Evolutionary conservation across 1,140 invertebrate species (phyloP), one percentile per base, ranked within the genome.

Genomic region (Protaetia brevitarsis): DNA sequence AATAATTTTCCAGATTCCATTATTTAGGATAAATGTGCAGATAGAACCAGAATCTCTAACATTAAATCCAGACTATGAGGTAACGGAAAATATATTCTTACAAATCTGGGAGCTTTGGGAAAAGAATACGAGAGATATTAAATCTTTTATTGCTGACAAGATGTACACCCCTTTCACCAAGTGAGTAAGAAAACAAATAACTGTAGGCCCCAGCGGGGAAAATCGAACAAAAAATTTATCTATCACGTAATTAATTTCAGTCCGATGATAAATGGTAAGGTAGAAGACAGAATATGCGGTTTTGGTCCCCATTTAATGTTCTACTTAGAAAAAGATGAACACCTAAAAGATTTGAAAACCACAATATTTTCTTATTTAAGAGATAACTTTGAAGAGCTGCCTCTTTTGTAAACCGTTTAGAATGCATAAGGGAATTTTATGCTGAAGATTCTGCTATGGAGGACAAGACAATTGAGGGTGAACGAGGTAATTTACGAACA

Each of bases 201-300:
- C n/a, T n/a, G n/a, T n/a, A n/a, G n/a, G n/a, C n/a, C n/a, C n/a
- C n/a, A n/a, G n/a, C n/a, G n/a, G n/a, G n/a, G n/a, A n/a, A n/a
- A n/a, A 26, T 26, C 3, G 8, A 58, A 8, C 56, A 26, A 27
- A 58, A 8, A 4, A 13, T 10, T 59, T 59, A 29, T 13, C 10
- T 51, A 51, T 2, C 1, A 16, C 45, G 10, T 51, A n/a, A n/a
- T n/a, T n/a, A n/a, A n/a, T 79, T 83, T 76, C 57, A 91, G 90
- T 66, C 90, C 90, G 0, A 84, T 88, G 13, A 88, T 92, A 51
- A 89, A 91, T 81, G 85, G 85, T 16, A 88, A 88, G 76, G 81
- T 85, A 73, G 86, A 90, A 71, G 84, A 89, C 51, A 84, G 87
- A 73, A 82, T 85, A 0, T 87, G 84, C 51, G 87, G 87, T 1